These are phyloP conservation scores for Crematogaster levior DNA, from an alignment of 2,888 invertebrate genomes.

Conservation along the genomic window DNA sequence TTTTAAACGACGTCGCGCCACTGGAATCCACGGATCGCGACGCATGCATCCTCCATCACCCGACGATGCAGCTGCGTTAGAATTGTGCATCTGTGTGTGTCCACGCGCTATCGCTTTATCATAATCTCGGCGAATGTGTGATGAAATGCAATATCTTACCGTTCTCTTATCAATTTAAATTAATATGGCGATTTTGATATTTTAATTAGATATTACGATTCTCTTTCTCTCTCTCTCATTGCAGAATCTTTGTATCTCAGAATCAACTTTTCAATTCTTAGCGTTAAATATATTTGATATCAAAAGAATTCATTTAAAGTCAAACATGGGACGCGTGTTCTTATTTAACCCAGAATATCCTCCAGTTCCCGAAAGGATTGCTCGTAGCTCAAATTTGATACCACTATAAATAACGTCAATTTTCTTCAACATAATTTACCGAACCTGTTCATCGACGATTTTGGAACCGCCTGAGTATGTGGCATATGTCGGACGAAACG, in stretches of 20 bases:
- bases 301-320: not conserved
- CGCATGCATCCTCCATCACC: constrained; percentile 54
- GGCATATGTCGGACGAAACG: constrained; percentile 8
- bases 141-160: constrained; percentile 24
- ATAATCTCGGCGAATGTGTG: constrained; percentile 22
- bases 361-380: not conserved
- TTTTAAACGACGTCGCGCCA: constrained; percentile 60
- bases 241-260: not conserved
- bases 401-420: not conserved
- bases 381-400: not conserved
- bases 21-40: constrained; percentile 67
- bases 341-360: not conserved
- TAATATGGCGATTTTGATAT: not conserved
- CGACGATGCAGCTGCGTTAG: constrained; percentile 35
- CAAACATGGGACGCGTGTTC: not conserved
- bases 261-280: not conserved
- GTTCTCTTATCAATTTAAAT: constrained; percentile 18
- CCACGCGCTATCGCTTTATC: constrained; percentile 26
- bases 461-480: not conserved
- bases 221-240: too few relatives aligned
- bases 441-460: constrained; percentile 19
- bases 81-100: constrained; percentile 24
- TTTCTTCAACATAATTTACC: not conserved
- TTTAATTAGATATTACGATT: not conserved
- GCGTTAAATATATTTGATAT: not conserved